Evolutionary conservation across 2,797 vertebrate genomes (phyloP).

Genomic region (Sebastes goodei): DNA sequence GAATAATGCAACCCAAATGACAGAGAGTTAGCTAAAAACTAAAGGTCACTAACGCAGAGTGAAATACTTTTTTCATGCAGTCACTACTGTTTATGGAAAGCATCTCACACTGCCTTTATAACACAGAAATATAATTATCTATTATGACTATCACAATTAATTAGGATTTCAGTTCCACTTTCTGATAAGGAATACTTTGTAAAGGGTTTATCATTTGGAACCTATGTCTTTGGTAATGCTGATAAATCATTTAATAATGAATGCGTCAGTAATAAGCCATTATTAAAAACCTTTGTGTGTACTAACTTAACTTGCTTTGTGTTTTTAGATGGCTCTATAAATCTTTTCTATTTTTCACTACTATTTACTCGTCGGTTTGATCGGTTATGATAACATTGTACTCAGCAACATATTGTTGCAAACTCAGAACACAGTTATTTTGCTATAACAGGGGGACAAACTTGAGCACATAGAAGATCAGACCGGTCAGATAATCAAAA

Average conservation of each 20-base stretch:
- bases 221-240: background rate
- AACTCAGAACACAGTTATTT: background rate
- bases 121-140: background rate
- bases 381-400: background rate
- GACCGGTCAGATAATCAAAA: background rate
- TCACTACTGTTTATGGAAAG: background rate
- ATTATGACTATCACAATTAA: background rate
- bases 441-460: background rate
- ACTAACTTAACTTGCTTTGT: background rate
- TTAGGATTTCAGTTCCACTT: background rate
- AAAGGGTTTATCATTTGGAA: background rate
- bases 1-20: slow-evolving; percentile 3
- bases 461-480: background rate
- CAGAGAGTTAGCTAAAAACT: background rate
- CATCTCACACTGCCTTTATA: background rate
- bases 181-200: slow-evolving; percentile 5
- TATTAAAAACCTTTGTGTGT: background rate
- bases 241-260: background rate
- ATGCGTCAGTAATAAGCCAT: background rate
- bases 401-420: background rate
- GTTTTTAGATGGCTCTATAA: background rate
- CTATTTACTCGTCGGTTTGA: background rate
- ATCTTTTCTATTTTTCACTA: background rate
- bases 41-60: background rate
- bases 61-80: slow-evolving; percentile 7